A percentile compares a stretch with the other conserved stretches of the same genome.
Conservation (phyloP, 2,113 vertebrate genomes). For the Pterocles orientalis region DNA sequence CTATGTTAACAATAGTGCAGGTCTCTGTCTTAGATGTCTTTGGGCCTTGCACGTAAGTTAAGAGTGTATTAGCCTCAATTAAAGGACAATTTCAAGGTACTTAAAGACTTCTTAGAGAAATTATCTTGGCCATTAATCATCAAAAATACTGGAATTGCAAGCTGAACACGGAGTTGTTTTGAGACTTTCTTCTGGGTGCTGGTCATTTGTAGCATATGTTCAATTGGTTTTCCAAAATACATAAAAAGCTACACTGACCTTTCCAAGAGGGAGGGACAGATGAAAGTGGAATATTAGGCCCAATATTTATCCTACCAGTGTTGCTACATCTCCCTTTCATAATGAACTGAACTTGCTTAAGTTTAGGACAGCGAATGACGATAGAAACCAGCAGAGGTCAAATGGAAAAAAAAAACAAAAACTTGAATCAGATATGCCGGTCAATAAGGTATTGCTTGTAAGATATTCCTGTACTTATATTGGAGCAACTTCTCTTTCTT, state of each 20-base stretch:
- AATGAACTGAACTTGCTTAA: not conserved
- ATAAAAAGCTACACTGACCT: not conserved
- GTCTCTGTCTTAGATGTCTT: not conserved
- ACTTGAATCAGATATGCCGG: not conserved
- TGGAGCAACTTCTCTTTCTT: conserved; percentile 28
- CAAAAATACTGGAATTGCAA: not conserved
- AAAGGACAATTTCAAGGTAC: not conserved
- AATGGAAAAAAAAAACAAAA: not conserved
- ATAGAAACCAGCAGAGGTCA: not conserved
- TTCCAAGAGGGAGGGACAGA: not conserved
- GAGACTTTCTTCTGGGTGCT: not conserved
- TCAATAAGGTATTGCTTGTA: not conserved
- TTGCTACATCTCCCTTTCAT: not conserved
- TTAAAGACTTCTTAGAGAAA: not conserved
- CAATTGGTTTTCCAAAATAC: not conserved
- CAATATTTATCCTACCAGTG: not conserved
- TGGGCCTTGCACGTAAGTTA: not conserved
- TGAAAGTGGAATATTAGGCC: not conserved
- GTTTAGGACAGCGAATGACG: not conserved
- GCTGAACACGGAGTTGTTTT: not conserved
- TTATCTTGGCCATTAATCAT: not conserved
- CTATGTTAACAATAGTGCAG: not conserved
- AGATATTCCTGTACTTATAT: conserved; percentile 25
- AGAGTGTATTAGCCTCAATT: not conserved
- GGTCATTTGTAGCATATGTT: not conserved